Evolutionary conservation across 2,888 invertebrate species (phyloP).

Genomic region (Drosophila buzzatii): DNA sequence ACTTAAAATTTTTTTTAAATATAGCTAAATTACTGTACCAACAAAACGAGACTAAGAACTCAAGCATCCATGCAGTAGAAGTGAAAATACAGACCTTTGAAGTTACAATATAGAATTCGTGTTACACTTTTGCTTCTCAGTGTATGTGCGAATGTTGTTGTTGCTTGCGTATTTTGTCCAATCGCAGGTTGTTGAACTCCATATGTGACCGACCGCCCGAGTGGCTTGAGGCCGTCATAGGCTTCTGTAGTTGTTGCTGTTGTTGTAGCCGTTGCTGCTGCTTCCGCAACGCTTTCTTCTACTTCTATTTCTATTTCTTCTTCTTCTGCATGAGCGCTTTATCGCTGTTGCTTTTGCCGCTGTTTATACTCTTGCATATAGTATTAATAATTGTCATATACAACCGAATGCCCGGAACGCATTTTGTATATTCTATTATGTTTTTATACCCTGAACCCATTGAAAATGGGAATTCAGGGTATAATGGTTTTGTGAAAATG

Average conservation of each 20-base stretch:
- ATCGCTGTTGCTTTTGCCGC: constrained; percentile 29
- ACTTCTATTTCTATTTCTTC: constrained; percentile 4
- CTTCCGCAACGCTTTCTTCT: constrained; percentile 52
- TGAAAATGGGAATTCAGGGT: too few species aligned
- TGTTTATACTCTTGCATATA: constrained; percentile 13
- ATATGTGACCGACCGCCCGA: constrained; percentile 75
- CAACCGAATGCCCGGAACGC: not conserved
- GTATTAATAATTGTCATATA: not conserved
- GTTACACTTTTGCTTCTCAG: too few species aligned
- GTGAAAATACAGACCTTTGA: too few species aligned
- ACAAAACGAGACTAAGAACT: too few species aligned
- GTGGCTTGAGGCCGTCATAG: constrained; percentile 66
- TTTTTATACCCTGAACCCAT: too few species aligned
- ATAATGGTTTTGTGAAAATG: too few species aligned
- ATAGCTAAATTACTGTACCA: too few species aligned
- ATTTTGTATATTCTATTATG: not conserved
- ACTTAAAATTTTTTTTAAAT: too few species aligned
- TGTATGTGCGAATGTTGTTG: constrained; percentile 30
- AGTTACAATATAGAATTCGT: too few species aligned
- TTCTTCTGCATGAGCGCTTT: constrained; percentile 40
- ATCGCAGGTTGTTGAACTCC: constrained; percentile 73
- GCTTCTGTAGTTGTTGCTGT: constrained; percentile 8
- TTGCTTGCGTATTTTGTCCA: constrained; percentile 48
- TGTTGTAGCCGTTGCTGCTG: constrained; percentile 47
- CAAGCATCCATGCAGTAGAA: too few species aligned